Evolutionary conservation across 2,888 invertebrate genomes (phyloP), one percentile per base, ranked within the genome.

Genomic region (Rhogogaster chlorosoma): DNA sequence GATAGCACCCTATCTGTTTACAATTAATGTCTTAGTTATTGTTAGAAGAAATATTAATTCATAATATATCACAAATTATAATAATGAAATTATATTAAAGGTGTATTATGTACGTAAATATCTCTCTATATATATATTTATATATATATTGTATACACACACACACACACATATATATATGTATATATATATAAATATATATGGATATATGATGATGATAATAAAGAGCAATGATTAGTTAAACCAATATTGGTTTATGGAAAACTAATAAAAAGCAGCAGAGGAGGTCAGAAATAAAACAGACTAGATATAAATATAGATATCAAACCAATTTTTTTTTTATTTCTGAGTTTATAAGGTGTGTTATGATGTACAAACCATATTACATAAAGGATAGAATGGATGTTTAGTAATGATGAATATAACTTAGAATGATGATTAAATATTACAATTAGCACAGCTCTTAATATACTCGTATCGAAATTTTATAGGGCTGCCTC

Each of bases 211-310:
- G n/a, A 38, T 45, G 22, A 42, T 77, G 49, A 45, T 71, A 77
- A 77, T 77, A 49, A 77, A 49, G 49, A 77, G 77, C 49, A 77
- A 77, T 77, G 77, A 77, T 77, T 49, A 77, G 77, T 77, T 71
- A 10, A 38, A 32, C 32, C 5, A 67, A 15, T 67, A 53, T 53
- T 53, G 6, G n/a, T 18, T 53, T 4, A 7, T 53, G 53, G 7
- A n/a, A n/a, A 53, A n/a, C 53, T n/a, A 18, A n/a, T n/a, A n/a
- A n/a, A n/a, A 57, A n/a, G 5, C 22, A 57, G n/a, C 9, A 9
- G 0, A 57, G 22, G 7, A 7, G 22, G 22, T 57, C 22, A 0
- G 10, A 57, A n/a, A 0, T 9, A 57, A n/a, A 57, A 4, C 45
- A 45, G 12, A 45, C 3, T 45, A 15, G 15, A 12, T 42, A 42